Evolutionary conservation across 2,113 vertebrate species (phyloP).

Genomic region (Chaetodon trifascialis): DNA sequence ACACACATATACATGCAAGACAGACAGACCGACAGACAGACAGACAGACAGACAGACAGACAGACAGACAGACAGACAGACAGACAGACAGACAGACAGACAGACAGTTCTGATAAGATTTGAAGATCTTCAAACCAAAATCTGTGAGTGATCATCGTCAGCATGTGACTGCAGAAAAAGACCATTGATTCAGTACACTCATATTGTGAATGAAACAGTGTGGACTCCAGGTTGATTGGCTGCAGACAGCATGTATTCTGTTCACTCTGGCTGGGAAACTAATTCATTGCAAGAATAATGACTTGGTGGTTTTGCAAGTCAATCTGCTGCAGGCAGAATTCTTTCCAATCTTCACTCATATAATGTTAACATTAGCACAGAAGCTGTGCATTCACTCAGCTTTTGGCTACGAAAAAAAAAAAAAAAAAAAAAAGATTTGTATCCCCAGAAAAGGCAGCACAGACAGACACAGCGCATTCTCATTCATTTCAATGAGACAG

Average conservation of each 20-base stretch:
- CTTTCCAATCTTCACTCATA: neutral
- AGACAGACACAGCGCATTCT: neutral
- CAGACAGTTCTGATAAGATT: neutral
- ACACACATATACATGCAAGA: neutral
- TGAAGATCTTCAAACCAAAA: neutral
- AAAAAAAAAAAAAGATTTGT: neutral
- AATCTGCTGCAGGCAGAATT: slow-evolving; percentile 6
- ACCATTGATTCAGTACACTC: neutral
- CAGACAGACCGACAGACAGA: neutral
- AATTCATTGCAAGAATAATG: neutral
- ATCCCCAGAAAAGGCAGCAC: neutral
- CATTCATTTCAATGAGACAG: neutral
- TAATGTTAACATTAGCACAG: neutral
- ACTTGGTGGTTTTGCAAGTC: neutral
- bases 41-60: slow-evolving; percentile 4
- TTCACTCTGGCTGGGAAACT: neutral
- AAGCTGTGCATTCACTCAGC: neutral
- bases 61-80: neutral
- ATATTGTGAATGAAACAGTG: neutral
- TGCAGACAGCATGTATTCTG: neutral
- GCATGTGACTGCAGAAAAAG: neutral
- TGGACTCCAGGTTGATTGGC: neutral
- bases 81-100: neutral
- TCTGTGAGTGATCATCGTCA: too few species aligned
- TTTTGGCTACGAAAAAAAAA: neutral